These are phyloP conservation scores for Hirtodrosophila duncani DNA, from an alignment of 2,888 invertebrate genomes.

Conservation along the genomic window DNA sequence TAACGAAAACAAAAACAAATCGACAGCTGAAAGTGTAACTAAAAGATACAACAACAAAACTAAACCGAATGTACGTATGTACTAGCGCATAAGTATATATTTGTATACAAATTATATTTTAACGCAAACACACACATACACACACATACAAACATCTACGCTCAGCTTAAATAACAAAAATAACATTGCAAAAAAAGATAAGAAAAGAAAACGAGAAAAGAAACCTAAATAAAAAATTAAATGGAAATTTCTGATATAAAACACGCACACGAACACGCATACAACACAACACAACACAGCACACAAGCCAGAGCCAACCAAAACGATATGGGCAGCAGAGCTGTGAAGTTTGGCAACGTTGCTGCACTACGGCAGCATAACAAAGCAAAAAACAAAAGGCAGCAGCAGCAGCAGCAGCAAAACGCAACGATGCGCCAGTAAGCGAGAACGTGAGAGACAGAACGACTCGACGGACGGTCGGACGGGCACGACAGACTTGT, in stretches of 20 bases:
- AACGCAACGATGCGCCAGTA: slow-evolving; percentile 49
- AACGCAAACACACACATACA: slow-evolving; percentile 7
- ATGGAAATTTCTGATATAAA: slow-evolving; percentile 72
- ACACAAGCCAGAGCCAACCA: slow-evolving; percentile 3
- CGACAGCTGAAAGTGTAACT: slow-evolving; percentile 62
- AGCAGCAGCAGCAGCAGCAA: slow-evolving; percentile 47
- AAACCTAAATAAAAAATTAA: slow-evolving; percentile 71
- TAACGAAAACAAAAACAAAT: slow-evolving; percentile 25
- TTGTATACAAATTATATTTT: slow-evolving; percentile 22
- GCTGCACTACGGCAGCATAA: slow-evolving; percentile 46
- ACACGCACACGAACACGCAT: slow-evolving; percentile 28
- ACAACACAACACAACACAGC: background rate
- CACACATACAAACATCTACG: slow-evolving; percentile 5
- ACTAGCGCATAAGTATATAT: slow-evolving; percentile 1
- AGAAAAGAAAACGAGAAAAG: slow-evolving; percentile 34
- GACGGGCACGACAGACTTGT: too few relatives aligned
- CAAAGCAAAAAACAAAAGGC: slow-evolving; percentile 40
- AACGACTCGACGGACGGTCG: slow-evolving; percentile 2
- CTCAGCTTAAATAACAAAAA: slow-evolving; percentile 21
- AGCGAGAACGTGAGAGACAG: slow-evolving; percentile 2
- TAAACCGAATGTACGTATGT: slow-evolving; percentile 15
- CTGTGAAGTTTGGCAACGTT: slow-evolving; percentile 58
- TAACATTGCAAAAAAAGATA: slow-evolving; percentile 50
- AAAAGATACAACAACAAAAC: slow-evolving; percentile 37
- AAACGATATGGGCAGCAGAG: slow-evolving; percentile 3